Evolutionary conservation across 2,888 invertebrate species (phyloP), one percentile per base, ranked within the genome.

Genomic region (Callimorpha dominula): DNA sequence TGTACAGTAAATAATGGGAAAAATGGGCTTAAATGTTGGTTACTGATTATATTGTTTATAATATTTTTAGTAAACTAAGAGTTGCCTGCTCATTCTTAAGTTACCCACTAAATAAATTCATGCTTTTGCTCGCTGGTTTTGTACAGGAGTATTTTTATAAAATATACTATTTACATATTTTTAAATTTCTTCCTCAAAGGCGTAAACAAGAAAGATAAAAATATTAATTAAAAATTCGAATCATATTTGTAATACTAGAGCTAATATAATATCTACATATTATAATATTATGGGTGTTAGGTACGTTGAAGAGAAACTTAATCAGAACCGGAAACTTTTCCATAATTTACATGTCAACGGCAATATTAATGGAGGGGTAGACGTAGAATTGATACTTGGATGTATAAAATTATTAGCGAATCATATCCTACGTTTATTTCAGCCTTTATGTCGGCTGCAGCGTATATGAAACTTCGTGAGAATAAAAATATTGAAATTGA

Each of bases 371-470:
- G 0, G 11, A 57, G 8, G 57, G 11, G 11, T 57, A 9, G n/a
- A 9, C 17, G 3, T n/a, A 54, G 54, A 54, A 54, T 54, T 54
- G n/a, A n/a, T 9, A 9, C 20, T 9, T 57, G 20, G 4, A 57
- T 57, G 11, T 20, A 54, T 57, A 11, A 31, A 65, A 31, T 9
- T 31, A 65, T 40, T 9, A 12, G 17, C 4, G 31, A 40, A 65
- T 11, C 0, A 8, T 46, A 11, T 17, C 54, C 7, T 66, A 40
- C 42, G 60, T 17, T 68, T 52, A 4, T 74, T 71, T 40, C 50
- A 97, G 97, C 95, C 2, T 97, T 97, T 85, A 96, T 97, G 96
- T 95, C 96, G 52, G 95, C 96, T 60, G 91, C 96, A 7, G 93
- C 96, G 0, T 97, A 96, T 82, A 93, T 97, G 87, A 92, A 94